These are phyloP conservation scores for Sturmia bella DNA, from an alignment of 2,888 invertebrate species.

Conservation along the genomic window DNA sequence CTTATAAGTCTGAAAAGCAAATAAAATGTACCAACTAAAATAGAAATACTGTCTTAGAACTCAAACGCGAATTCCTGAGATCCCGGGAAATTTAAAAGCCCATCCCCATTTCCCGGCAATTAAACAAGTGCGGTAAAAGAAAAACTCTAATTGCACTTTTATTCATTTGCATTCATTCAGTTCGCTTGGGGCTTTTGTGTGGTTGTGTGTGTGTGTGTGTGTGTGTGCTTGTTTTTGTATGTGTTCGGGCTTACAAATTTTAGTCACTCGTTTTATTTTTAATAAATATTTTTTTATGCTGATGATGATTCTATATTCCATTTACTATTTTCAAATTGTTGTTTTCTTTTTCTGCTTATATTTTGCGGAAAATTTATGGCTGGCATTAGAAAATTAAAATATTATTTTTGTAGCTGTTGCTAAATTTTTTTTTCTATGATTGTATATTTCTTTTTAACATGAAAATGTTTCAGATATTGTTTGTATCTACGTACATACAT, in stretches of 20 bases:
- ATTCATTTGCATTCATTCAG: too few relatives aligned
- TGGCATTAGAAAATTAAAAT: slow-evolving; percentile 60
- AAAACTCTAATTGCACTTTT: neutral
- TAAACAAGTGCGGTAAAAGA: neutral
- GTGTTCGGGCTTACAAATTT: slow-evolving; percentile 11
- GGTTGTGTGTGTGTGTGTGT: neutral
- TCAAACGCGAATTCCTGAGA: neutral
- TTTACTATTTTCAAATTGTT: slow-evolving; percentile 40
- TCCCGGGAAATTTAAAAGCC: neutral
- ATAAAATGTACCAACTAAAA: too few relatives aligned
- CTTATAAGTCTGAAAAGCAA: too few relatives aligned
- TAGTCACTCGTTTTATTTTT: slow-evolving; percentile 17
- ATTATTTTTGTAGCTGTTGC: slow-evolving; percentile 24
- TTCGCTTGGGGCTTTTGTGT: neutral
- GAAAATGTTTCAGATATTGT: slow-evolving; percentile 10
- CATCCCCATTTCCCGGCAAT: neutral
- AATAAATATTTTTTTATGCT: slow-evolving; percentile 17
- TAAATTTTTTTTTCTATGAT: neutral
- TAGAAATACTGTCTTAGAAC: too few relatives aligned
- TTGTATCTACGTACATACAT: neutral
- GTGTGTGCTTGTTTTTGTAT: neutral
- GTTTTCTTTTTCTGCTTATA: slow-evolving; percentile 14
- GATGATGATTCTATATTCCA: slow-evolving; percentile 46
- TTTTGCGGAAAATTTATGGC: slow-evolving; percentile 60
- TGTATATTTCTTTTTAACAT: slow-evolving; percentile 10